These are phyloP conservation scores for Tetraodon nigroviridis DNA, from an alignment of 2,113 vertebrate genomes.

Conservation along the genomic window DNA sequence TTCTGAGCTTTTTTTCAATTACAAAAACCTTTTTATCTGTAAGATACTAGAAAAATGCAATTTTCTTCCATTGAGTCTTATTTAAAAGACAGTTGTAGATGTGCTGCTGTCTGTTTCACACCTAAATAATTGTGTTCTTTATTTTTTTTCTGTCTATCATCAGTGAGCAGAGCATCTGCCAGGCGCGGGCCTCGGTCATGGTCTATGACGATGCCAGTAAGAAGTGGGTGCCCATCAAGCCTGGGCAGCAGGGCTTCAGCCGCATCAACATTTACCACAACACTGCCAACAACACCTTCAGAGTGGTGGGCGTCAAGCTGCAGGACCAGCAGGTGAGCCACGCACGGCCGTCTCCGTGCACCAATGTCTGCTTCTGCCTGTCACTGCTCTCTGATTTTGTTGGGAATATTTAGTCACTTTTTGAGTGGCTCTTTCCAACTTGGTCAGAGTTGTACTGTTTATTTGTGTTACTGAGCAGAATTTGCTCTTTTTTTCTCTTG, in stretches of 20 bases:
- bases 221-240: slow-evolving; percentile 99
- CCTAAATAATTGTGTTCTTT: not conserved
- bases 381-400: not conserved
- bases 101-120: not conserved
- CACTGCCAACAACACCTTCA: slow-evolving; percentile 93
- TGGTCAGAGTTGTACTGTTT: too few relatives aligned
- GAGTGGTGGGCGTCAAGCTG: slow-evolving; percentile 97
- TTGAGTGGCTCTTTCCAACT: too few relatives aligned
- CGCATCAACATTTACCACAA: slow-evolving; percentile 99
- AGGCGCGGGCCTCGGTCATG: slow-evolving; percentile 99
- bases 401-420: not conserved
- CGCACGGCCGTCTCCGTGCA: not conserved
- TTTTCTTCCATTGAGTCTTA: too few relatives aligned
- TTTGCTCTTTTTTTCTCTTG: not conserved
- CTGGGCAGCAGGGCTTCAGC: slow-evolving; percentile 98
- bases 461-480: not conserved
- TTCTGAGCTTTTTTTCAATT: too few relatives aligned
- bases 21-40: too few relatives aligned
- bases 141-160: slow-evolving; percentile 25
- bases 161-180: slow-evolving; percentile 99
- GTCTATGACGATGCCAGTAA: slow-evolving; percentile 99
- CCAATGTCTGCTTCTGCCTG: not conserved
- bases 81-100: too few relatives aligned
- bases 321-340: slow-evolving; percentile 96
- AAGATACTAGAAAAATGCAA: too few relatives aligned